Conservation (phyloP, 1,140 invertebrate genomes). For the Daktulosphaira vitifoliae region DNA sequence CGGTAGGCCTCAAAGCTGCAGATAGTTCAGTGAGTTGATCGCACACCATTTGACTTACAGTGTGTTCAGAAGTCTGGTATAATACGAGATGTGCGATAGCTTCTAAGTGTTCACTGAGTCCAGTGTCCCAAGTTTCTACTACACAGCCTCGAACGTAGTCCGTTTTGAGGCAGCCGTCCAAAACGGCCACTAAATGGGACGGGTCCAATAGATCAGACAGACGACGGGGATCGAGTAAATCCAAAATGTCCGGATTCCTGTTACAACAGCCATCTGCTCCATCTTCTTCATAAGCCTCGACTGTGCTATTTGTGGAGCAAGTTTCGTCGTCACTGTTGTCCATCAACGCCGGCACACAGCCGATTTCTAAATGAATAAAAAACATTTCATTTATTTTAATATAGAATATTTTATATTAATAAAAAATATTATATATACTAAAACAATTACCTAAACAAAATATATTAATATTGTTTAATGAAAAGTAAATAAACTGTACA, state of each 20-base stretch:
- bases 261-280: neutral
- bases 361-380: too few relatives aligned
- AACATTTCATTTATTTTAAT: too few relatives aligned
- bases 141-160: conserved; percentile 24
- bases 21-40: conserved; percentile 7
- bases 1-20: neutral
- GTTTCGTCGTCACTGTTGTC: neutral
- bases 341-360: too few relatives aligned
- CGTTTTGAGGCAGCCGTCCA: conserved; percentile 1
- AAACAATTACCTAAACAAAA: too few relatives aligned
- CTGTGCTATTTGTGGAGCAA: neutral
- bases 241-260: neutral
- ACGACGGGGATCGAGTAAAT: neutral
- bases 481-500: too few relatives aligned
- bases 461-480: too few relatives aligned
- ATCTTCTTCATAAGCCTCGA: neutral
- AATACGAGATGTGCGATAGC: conserved; percentile 19
- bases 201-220: conserved; percentile 7
- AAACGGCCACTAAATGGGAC: neutral
- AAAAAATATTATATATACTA: too few relatives aligned
- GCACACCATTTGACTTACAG: conserved; percentile 7
- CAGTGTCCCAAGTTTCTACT: conserved; percentile 21
- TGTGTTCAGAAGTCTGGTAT: conserved; percentile 13
- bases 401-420: too few relatives aligned
- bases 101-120: conserved; percentile 19